A percentile compares a stretch with the other conserved stretches of the same genome.
phyloP scores from a whole-genome alignment of 2,888 invertebrate genomes.

The Watsonalla binaria region DNA sequence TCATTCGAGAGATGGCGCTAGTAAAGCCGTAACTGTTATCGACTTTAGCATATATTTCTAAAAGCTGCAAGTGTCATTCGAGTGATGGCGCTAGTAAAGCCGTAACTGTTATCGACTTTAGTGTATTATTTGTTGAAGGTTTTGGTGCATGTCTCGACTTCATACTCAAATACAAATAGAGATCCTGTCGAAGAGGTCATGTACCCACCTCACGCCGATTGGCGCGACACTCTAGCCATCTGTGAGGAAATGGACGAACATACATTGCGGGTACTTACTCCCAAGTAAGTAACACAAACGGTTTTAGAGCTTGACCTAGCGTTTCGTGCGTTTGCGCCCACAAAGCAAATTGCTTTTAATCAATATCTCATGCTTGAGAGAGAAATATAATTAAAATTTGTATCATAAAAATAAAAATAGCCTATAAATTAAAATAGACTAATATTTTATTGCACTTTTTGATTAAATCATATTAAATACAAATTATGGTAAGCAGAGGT shows the following conservation, averaged over 20 bases:
- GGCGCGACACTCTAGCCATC: slow-evolving; percentile 82
- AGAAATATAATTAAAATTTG: no score
- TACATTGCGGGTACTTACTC: slow-evolving; percentile 74
- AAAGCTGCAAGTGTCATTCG: background rate
- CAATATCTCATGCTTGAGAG: slow-evolving; percentile 84
- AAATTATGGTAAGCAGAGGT: no score
- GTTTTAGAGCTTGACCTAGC: no score
- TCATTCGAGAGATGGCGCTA: background rate
- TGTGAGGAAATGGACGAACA: slow-evolving; percentile 81
- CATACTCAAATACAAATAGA: slow-evolving; percentile 90
- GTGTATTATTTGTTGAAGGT: slow-evolving; percentile 55
- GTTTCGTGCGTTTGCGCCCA: no score
- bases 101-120: background rate
- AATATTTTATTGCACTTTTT: no score
- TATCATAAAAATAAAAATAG: no score
- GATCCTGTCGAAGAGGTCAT: slow-evolving; percentile 85
- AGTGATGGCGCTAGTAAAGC: background rate
- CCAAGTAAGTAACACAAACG: slow-evolving; percentile 77
- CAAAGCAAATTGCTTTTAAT: slow-evolving; percentile 76
- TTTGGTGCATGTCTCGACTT: slow-evolving; percentile 91
- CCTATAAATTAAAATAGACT: no score
- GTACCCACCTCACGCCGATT: slow-evolving; percentile 84
- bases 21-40: background rate
- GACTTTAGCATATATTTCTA: background rate
- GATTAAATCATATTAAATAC: no score